Evolutionary conservation across 1,140 invertebrate genomes (phyloP), one percentile per base, ranked within the genome.

Genomic region (Diachasma alloeum): DNA sequence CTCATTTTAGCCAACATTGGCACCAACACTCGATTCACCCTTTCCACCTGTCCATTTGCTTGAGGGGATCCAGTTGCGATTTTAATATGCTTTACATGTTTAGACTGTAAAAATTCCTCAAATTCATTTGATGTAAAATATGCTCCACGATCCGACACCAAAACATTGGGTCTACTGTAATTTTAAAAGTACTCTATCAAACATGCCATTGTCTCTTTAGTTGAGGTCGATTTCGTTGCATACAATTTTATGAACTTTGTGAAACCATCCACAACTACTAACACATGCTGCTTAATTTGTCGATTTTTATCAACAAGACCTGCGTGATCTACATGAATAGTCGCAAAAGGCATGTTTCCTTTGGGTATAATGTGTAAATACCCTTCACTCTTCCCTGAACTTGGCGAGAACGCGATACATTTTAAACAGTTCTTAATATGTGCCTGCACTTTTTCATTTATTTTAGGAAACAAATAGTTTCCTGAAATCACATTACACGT

Each of bases 121-220:
- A 84, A 85, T 13, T 82, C 79, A 1, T 77, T 42, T 17, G 82
- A 82, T 22, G 79, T 83, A 72, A 85, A 86, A 72, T 44, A 53
- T n/a, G 70, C 82, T 26, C 81, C 83, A 46, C 83, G 77, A 76
- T 85, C 83, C 5, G 80, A 81, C 6, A 84, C 79, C 42, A 86
- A 77, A n/a, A 48, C 31, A 15, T 56, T 76, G 10, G 82, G 82
- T 79, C 75, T 36, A 70, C 83, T 80, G 72, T 79, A 81, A 74
- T 75, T 31, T 13, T 13, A 5, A 77, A 82, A 81, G 75, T 79
- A 81, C 4, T 66, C 10, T 22, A 31, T 19, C n/a, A 82, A 67
- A 24, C 74, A 67, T 10, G 74, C 19, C 31, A 80, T 80, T 4
- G 67, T 77, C 56, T 81, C 79, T n/a, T 73, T 74, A 37, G 42